Percentiles rank a stretch among this genome's conserved stretches.
phyloP scores from a whole-genome alignment of 2,797 vertebrate species.

The Cyclura pinguis region DNA sequence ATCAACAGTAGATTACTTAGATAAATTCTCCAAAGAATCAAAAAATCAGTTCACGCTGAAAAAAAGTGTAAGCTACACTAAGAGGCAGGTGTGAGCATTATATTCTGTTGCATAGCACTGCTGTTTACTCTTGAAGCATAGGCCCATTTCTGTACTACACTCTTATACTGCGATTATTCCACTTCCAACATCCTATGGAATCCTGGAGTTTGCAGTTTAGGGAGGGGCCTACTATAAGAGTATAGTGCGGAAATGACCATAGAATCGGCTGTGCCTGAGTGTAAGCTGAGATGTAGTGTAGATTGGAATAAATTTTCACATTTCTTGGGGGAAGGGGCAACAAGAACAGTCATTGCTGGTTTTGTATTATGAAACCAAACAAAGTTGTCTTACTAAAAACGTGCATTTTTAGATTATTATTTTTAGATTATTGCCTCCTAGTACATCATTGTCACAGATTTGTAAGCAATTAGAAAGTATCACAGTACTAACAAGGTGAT shows the following conservation, averaged over 20 bases:
- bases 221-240: too few relatives aligned
- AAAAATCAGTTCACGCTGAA: not conserved
- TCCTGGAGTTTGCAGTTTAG: too few relatives aligned
- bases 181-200: too few relatives aligned
- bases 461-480: not conserved
- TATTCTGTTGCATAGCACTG: not conserved
- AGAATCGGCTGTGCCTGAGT: not conserved
- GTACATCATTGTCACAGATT: not conserved
- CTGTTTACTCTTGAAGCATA: slow-evolving; percentile 12
- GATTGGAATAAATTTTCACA: slow-evolving; percentile 11
- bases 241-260: too few relatives aligned
- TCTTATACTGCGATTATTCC: too few relatives aligned
- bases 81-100: not conserved
- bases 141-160: too few relatives aligned
- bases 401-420: not conserved
- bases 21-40: not conserved
- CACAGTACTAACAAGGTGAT: not conserved
- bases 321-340: not conserved
- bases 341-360: slow-evolving; percentile 1
- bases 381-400: not conserved
- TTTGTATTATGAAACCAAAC: not conserved
- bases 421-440: not conserved
- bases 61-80: not conserved
- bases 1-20: accelerated
- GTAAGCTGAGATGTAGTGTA: slow-evolving; percentile 3